A percentile compares a stretch with the other conserved stretches of the same genome.
Evolutionary conservation across 2,113 vertebrate genomes (phyloP).

Genomic region (Theropithecus gelada): DNA sequence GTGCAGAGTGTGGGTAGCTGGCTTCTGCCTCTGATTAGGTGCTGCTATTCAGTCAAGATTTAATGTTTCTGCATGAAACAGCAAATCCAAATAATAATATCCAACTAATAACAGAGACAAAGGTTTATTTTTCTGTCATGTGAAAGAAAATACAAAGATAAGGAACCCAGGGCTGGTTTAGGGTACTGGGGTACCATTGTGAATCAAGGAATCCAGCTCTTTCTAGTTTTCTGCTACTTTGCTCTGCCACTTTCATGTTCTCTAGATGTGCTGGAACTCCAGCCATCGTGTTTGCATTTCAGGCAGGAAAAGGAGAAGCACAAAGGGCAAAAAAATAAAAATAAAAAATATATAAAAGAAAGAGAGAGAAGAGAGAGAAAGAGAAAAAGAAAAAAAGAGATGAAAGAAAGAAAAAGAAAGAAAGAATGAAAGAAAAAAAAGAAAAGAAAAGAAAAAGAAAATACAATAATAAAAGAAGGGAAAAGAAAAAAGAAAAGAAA

Average conservation of each 20-base stretch:
- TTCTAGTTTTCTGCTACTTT: background rate
- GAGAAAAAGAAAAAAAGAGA: too few relatives aligned
- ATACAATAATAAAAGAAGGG: too few relatives aligned
- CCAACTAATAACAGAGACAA: background rate
- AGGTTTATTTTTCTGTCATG: background rate
- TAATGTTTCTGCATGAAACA: background rate
- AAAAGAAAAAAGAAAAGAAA: too few relatives aligned
- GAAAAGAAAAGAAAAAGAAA: too few relatives aligned
- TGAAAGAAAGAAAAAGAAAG: too few relatives aligned
- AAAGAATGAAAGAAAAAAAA: too few relatives aligned
- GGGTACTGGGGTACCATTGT: background rate
- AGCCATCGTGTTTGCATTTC: background rate
- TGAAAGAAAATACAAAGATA: background rate
- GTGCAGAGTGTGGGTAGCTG: background rate
- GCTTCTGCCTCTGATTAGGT: background rate
- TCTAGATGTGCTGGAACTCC: background rate
- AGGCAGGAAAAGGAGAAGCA: background rate
- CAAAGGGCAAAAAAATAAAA: background rate
- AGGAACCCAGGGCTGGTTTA: background rate
- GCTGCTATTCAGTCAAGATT: background rate
- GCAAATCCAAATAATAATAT: background rate
- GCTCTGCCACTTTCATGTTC: background rate
- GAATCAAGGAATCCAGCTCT: background rate
- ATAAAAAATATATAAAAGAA: background rate
- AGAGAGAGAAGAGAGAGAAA: too few relatives aligned